A percentile compares a stretch with the other conserved stretches of the same genome.
Evolutionary conservation across 2,888 invertebrate genomes (phyloP).

Genomic region (Amiota minor): DNA sequence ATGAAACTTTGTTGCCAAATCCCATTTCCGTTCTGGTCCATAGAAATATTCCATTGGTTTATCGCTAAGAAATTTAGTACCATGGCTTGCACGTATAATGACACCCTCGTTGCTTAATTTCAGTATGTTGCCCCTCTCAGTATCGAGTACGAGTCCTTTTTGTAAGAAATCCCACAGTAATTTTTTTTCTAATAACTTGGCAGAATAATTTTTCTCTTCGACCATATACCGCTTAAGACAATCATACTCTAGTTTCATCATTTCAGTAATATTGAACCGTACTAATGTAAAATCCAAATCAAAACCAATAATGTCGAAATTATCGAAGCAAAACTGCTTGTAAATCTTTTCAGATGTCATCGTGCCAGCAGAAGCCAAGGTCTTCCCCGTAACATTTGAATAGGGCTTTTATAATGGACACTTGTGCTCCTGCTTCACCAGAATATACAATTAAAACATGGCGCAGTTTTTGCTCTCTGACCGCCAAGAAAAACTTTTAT

Average conservation of each 20-base stretch:
- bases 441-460: constrained; percentile 1
- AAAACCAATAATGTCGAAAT: constrained; percentile 75
- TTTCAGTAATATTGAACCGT: constrained; percentile 80
- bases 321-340: constrained; percentile 53
- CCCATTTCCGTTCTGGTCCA: constrained; percentile 77
- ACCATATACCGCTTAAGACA: constrained; percentile 78
- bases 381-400: background rate
- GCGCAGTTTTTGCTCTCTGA: background rate
- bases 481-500: no score
- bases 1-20: constrained; percentile 75
- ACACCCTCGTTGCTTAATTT: constrained; percentile 78
- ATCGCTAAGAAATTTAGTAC: constrained; percentile 76
- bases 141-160: constrained; percentile 83
- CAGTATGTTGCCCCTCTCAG: constrained; percentile 79
- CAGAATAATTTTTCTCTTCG: constrained; percentile 76
- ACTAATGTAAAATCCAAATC: constrained; percentile 85
- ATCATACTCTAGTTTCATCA: constrained; percentile 78
- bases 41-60: constrained; percentile 77
- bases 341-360: no score
- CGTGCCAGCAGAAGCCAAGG: no score
- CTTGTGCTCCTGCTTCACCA: background rate
- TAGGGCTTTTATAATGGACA: background rate
- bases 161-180: constrained; percentile 78
- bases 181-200: constrained; percentile 74
- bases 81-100: constrained; percentile 81